Conservation (phyloP, 2,888 invertebrate genomes). For the Papilio elwesi region DNA sequence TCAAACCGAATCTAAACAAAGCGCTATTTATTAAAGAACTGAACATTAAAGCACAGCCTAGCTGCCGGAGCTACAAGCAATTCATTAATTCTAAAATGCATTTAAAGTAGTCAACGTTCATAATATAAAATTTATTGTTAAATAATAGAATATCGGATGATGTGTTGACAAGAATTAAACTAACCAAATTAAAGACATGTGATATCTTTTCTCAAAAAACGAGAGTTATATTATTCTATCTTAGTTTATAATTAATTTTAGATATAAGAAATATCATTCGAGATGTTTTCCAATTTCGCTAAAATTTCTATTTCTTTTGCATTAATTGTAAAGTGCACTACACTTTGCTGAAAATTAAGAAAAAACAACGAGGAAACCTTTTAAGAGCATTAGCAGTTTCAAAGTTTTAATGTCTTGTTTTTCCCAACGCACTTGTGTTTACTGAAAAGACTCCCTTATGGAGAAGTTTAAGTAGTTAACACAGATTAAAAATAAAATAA, state of each 20-base stretch:
- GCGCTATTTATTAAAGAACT: too few species aligned
- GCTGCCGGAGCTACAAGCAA: too few species aligned
- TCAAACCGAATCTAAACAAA: too few species aligned
- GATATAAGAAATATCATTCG: not conserved
- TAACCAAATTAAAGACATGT: too few species aligned
- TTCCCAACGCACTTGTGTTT: conserved; percentile 27
- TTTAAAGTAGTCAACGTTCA: too few species aligned
- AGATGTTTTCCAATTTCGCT: not conserved
- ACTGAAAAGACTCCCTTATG: conserved; percentile 3
- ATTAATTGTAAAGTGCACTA: conserved; percentile 3
- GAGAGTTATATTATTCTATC: too few species aligned
- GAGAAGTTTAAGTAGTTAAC: conserved; percentile 14
- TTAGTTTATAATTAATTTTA: not conserved
- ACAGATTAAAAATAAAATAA: conserved; percentile 16
- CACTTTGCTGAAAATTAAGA: not conserved
- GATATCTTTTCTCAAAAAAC: too few species aligned
- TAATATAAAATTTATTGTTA: too few species aligned
- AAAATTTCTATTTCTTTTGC: not conserved
- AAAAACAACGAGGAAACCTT: conserved; percentile 22
- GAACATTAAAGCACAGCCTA: too few species aligned
- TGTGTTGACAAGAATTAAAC: too few species aligned
- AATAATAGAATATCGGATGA: too few species aligned
- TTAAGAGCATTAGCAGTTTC: conserved; percentile 31
- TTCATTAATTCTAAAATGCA: too few species aligned
- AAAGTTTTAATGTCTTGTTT: conserved; percentile 32